Conservation (phyloP, 2,888 invertebrate species). For the Cecidostiba fungosa region DNA sequence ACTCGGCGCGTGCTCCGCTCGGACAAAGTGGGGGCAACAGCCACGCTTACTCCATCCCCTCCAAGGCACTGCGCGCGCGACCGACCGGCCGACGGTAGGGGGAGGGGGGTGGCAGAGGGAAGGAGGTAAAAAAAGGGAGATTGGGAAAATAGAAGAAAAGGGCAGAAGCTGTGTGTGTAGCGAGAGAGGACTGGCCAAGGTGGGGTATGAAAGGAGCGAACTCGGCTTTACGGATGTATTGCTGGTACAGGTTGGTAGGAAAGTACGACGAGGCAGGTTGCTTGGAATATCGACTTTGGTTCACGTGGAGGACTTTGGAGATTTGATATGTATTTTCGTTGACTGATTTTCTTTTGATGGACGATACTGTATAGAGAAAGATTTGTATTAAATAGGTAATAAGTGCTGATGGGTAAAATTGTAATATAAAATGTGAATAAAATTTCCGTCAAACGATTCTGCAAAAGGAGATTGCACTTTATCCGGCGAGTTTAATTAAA, state of each 20-base stretch:
- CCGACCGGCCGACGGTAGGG: not conserved
- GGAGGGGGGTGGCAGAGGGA: constrained; percentile 22
- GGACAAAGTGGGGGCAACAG: constrained; percentile 63
- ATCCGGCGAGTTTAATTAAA: too few relatives aligned
- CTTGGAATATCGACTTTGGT: not conserved
- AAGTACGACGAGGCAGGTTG: constrained; percentile 18
- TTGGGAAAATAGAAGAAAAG: constrained; percentile 56
- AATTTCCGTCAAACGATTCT: too few relatives aligned
- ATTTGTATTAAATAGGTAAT: not conserved
- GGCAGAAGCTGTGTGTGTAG: constrained; percentile 25
- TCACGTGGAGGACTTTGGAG: not conserved
- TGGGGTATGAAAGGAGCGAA: constrained; percentile 47
- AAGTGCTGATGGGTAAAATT: too few relatives aligned
- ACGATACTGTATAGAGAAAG: not conserved
- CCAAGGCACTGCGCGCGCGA: constrained; percentile 11
- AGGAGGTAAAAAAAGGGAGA: constrained; percentile 44
- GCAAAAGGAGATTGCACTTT: too few relatives aligned
- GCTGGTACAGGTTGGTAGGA: constrained; percentile 35
- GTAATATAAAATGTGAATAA: too few relatives aligned
- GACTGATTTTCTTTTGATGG: not conserved
- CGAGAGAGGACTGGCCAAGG: constrained; percentile 47
- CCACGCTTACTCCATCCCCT: constrained; percentile 66
- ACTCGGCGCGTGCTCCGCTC: constrained; percentile 43
- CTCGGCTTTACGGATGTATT: constrained; percentile 45
- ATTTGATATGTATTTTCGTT: too few relatives aligned